Evolutionary conservation across 2,113 vertebrate genomes (phyloP).

Genomic region (Nanorana parkeri): DNA sequence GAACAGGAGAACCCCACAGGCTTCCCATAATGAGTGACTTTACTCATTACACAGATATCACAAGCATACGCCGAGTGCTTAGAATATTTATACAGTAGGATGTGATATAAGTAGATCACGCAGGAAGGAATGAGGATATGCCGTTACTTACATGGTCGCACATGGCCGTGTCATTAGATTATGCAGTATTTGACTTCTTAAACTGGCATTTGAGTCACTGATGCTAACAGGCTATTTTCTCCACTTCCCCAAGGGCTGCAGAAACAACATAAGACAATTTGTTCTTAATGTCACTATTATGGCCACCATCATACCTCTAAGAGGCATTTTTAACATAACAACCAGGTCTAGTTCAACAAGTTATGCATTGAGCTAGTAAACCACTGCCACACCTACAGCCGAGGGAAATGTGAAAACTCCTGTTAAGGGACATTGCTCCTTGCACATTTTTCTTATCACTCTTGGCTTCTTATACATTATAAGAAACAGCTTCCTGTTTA

Average conservation of each 20-base stretch:
- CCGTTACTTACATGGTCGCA: constrained; percentile 45
- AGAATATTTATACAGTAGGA: constrained; percentile 23
- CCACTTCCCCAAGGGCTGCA: constrained; percentile 2
- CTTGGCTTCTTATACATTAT: constrained; percentile 65
- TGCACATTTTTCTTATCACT: constrained; percentile 61
- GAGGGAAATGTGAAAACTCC: constrained; percentile 45
- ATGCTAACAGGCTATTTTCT: constrained; percentile 18
- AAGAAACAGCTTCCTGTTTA: constrained; percentile 68
- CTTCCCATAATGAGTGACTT: constrained; percentile 11
- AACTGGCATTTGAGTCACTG: constrained; percentile 1
- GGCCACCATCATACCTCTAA: too few relatives aligned
- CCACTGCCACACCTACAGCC: constrained; percentile 61
- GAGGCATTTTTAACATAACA: background rate
- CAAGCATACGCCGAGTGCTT: background rate
- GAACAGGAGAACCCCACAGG: constrained; percentile 16
- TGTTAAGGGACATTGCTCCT: constrained; percentile 45
- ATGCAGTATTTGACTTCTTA: constrained; percentile 12
- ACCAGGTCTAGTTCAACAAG: background rate
- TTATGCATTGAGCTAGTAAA: constrained; percentile 29
- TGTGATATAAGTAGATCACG: constrained; percentile 15
- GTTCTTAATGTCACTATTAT: background rate
- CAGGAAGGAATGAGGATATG: constrained; percentile 47
- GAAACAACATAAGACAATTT: background rate
- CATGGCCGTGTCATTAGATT: constrained; percentile 18
- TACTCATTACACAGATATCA: background rate